Conservation (phyloP, 2,113 vertebrate genomes). For the Heterotilapia buettikoferi region DNA sequence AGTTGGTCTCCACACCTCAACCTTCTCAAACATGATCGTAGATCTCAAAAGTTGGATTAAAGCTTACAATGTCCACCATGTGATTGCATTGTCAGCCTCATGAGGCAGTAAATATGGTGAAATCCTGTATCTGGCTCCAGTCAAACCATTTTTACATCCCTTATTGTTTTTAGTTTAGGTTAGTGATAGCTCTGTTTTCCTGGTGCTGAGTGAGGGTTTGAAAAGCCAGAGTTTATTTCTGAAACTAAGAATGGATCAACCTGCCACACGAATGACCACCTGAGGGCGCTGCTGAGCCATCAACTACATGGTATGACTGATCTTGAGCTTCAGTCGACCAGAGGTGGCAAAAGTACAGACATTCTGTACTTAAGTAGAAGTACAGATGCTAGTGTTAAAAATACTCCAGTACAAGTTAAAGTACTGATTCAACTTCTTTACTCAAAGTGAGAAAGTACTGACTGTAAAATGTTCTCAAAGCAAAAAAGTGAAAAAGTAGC, state of each 20-base stretch:
- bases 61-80: rapidly evolving
- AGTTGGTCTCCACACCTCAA: neutral
- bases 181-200: rapidly evolving
- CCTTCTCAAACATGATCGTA: neutral
- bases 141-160: neutral
- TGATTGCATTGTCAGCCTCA: neutral
- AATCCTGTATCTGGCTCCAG: neutral
- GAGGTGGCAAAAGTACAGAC: neutral
- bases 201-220: neutral
- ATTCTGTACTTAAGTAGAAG: rapidly evolving
- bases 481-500: neutral
- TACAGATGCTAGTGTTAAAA: neutral
- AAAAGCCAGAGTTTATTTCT: neutral
- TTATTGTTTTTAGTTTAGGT: neutral
- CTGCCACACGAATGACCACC: rapidly evolving
- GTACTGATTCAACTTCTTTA: neutral
- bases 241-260: rapidly evolving
- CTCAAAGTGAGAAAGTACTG: neutral
- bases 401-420: neutral
- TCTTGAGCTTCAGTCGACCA: neutral
- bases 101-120: rapidly evolving
- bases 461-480: too few relatives aligned
- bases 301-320: neutral
- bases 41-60: neutral
- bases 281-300: neutral